A percentile compares a stretch with the other conserved stretches of the same genome.
Evolutionary conservation across 2,888 invertebrate species (phyloP).

Genomic region (Heliconius hortense): DNA sequence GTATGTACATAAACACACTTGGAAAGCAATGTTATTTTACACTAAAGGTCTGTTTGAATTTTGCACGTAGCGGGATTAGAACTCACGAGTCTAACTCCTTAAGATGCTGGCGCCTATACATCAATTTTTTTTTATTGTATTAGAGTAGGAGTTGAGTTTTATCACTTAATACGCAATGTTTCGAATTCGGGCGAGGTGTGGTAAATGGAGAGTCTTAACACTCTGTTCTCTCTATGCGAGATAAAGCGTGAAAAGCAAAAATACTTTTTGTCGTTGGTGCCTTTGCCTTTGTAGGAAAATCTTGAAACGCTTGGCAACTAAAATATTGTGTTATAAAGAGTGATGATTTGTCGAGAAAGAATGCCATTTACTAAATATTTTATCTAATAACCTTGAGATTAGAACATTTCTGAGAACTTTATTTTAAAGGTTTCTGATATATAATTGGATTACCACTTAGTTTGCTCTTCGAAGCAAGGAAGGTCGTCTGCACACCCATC

Average conservation of each 20-base stretch:
- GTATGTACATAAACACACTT: background rate
- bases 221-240: too few species aligned
- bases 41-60: background rate
- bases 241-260: too few species aligned
- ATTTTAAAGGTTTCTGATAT: slow-evolving; percentile 6
- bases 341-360: background rate
- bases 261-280: too few species aligned
- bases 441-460: slow-evolving; percentile 17
- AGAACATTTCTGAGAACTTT: background rate
- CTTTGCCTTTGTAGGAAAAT: too few species aligned
- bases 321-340: background rate
- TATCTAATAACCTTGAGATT: slow-evolving; percentile 5
- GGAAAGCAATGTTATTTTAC: background rate
- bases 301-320: too few species aligned
- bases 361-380: background rate
- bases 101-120: background rate
- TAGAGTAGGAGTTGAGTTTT: too few species aligned
- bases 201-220: too few species aligned
- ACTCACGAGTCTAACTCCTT: background rate
- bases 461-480: slow-evolving; percentile 15
- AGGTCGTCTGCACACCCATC: slow-evolving; percentile 19
- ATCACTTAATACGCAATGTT: too few species aligned
- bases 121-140: too few species aligned
- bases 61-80: background rate
- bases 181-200: too few species aligned